Evolutionary conservation across 2,113 vertebrate genomes (phyloP).

Genomic region (Rhadina sibilatrix): DNA sequence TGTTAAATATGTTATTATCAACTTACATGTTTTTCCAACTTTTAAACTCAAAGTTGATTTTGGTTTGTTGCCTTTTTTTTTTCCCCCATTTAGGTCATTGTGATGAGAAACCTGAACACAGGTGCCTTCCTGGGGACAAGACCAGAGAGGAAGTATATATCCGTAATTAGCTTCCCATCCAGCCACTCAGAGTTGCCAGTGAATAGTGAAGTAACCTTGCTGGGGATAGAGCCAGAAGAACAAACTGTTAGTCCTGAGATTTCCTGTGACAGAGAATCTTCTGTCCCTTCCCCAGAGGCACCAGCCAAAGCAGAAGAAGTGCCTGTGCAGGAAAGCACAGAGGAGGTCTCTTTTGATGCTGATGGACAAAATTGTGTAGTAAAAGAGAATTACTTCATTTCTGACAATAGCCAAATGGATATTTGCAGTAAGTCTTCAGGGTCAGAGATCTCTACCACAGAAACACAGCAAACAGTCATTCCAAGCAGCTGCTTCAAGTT

Average conservation of each 20-base stretch:
- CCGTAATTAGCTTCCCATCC: background rate
- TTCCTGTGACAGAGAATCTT: background rate
- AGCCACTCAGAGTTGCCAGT: background rate
- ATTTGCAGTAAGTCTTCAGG: background rate
- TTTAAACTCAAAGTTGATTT: background rate
- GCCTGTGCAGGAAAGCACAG: background rate
- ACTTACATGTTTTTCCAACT: background rate
- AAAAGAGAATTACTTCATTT: conserved; percentile 21
- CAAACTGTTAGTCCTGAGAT: background rate
- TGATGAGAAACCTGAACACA: conserved; percentile 59
- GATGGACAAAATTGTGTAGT: background rate
- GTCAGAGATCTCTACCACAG: background rate
- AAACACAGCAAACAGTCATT: background rate
- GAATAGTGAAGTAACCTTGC: background rate
- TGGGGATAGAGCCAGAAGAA: background rate
- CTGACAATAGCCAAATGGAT: conserved; percentile 24
- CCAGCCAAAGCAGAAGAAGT: background rate
- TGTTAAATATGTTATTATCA: background rate
- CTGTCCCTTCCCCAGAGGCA: background rate
- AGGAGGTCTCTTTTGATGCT: background rate
- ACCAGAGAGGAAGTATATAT: conserved; percentile 25
- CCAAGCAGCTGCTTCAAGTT: conserved; percentile 12
- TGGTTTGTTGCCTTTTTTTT: background rate
- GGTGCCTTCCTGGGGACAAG: conserved; percentile 1
- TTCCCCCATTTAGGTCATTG: conserved; percentile 27